These are phyloP conservation scores for Nomada fucata DNA, from an alignment of 2,888 invertebrate genomes.

Conservation along the genomic window DNA sequence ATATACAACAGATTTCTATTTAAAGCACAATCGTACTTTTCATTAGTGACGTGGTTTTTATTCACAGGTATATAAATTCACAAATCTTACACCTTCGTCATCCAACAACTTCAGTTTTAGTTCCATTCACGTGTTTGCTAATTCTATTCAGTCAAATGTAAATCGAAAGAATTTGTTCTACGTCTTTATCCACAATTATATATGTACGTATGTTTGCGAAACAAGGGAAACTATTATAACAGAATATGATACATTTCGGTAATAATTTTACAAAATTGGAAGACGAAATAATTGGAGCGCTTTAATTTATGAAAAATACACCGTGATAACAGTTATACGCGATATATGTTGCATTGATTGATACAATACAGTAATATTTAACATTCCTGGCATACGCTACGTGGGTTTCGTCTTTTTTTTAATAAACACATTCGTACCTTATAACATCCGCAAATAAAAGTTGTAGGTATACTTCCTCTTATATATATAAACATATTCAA, in stretches of 20 bases:
- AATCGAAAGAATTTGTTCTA: background rate
- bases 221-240: background rate
- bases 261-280: background rate
- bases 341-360: slow-evolving; percentile 15
- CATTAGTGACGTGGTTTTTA: background rate
- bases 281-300: background rate
- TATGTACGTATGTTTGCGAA: background rate
- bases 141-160: background rate
- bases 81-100: background rate
- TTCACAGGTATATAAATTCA: background rate
- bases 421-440: slow-evolving; percentile 32
- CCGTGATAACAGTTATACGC: background rate
- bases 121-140: background rate
- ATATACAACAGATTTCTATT: slow-evolving; percentile 48
- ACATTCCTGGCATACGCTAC: slow-evolving; percentile 20
- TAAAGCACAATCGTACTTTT: slow-evolving; percentile 35
- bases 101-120: background rate
- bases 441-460: slow-evolving; percentile 16
- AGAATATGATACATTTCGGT: background rate
- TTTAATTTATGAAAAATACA: slow-evolving; percentile 25
- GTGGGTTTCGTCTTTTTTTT: slow-evolving; percentile 30
- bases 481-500: slow-evolving; percentile 2
- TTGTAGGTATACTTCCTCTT: slow-evolving; percentile 1
- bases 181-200: background rate
- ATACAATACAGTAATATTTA: slow-evolving; percentile 13